phyloP scores from a whole-genome alignment of 2,888 invertebrate species.

The Philereme transversata region DNA sequence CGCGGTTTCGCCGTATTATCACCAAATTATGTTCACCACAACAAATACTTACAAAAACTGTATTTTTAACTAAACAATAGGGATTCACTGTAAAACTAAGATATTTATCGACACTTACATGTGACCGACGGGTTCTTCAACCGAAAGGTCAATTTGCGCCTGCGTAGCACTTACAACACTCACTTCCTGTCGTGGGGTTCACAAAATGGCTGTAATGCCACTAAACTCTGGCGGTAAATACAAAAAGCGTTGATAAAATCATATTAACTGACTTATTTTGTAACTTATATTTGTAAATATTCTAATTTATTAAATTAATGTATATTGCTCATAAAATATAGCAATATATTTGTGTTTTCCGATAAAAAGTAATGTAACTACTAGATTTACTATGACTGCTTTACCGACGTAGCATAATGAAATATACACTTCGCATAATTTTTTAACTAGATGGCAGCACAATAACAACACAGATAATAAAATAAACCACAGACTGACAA shows the following conservation, averaged over 20 bases:
- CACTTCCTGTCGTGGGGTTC: slow-evolving; percentile 83
- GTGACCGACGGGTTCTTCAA: slow-evolving; percentile 95
- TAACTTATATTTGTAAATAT: neutral
- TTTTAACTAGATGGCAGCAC: slow-evolving; percentile 29
- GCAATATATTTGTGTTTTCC: neutral
- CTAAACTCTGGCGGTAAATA: slow-evolving; percentile 65
- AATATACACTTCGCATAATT: neutral
- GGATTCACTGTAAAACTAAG: slow-evolving; percentile 79
- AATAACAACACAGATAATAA: slow-evolving; percentile 15
- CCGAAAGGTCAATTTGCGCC: slow-evolving; percentile 90
- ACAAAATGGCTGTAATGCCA: slow-evolving; percentile 72
- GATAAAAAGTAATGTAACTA: slow-evolving; percentile 22
- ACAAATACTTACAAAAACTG: slow-evolving; percentile 81
- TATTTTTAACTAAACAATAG: slow-evolving; percentile 69
- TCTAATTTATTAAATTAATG: neutral
- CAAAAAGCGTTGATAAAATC: slow-evolving; percentile 32
- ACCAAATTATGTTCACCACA: slow-evolving; percentile 74
- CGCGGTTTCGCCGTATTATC: slow-evolving; percentile 58
- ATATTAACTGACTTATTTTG: neutral
- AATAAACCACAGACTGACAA: slow-evolving; percentile 15
- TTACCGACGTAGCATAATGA: slow-evolving; percentile 28
- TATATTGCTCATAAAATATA: neutral
- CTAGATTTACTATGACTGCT: slow-evolving; percentile 11
- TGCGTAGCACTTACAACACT: slow-evolving; percentile 86
- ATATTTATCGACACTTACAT: slow-evolving; percentile 91